Percentiles rank a stretch among this genome's conserved stretches.
These are phyloP conservation scores for Heterotis niloticus DNA, from an alignment of 2,113 vertebrate species.

Conservation along the genomic window DNA sequence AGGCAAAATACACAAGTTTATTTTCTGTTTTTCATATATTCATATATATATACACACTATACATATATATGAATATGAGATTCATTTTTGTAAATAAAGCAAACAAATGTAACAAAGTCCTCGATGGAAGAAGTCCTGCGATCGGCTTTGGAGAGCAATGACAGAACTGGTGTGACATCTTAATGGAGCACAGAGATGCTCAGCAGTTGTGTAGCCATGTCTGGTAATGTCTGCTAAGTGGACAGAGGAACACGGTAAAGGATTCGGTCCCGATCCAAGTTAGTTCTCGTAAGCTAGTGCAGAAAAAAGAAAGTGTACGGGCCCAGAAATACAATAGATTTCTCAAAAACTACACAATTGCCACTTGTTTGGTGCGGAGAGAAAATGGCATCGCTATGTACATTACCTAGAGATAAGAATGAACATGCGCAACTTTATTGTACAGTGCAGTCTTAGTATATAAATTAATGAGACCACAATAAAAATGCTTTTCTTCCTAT, in stretches of 20 bases:
- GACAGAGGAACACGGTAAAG: conserved; percentile 51
- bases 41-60: conserved; percentile 34
- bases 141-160: conserved; percentile 58
- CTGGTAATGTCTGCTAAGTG: conserved; percentile 44
- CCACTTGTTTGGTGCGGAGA: conserved; percentile 55
- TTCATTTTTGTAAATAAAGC: conserved; percentile 58
- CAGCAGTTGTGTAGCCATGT: conserved; percentile 66
- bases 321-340: conserved; percentile 51
- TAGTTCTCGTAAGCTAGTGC: conserved; percentile 59
- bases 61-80: conserved; percentile 50
- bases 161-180: conserved; percentile 63
- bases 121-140: conserved; percentile 71
- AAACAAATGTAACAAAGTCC: conserved; percentile 61
- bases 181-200: conserved; percentile 63
- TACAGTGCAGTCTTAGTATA: conserved; percentile 57
- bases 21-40: neutral
- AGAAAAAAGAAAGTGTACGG: conserved; percentile 39
- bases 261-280: conserved; percentile 45
- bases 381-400: conserved; percentile 57
- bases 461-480: conserved; percentile 56
- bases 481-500: conserved; percentile 55
- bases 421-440: conserved; percentile 62
- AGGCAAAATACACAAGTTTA: conserved; percentile 66
- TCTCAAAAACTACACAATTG: conserved; percentile 54
- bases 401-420: conserved; percentile 57